Percentiles rank a stretch among this genome's conserved stretches.
phyloP scores from a whole-genome alignment of 2,113 vertebrate genomes.

The Alethe diademata region DNA sequence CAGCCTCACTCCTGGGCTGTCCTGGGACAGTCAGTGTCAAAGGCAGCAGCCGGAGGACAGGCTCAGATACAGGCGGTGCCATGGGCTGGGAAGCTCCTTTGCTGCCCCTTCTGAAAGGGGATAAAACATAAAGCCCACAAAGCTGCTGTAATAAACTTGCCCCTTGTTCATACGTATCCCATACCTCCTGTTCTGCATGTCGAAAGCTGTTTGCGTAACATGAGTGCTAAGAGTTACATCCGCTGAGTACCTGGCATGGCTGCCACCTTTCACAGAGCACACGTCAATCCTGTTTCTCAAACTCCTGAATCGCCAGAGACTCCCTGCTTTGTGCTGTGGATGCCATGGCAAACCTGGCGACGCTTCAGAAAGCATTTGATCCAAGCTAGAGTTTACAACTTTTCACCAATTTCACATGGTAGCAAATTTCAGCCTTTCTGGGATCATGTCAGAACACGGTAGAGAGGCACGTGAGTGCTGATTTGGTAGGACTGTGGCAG shows the following conservation, averaged over 20 bases:
- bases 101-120: neutral
- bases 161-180: too few relatives aligned
- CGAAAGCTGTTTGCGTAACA: neutral
- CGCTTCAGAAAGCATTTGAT: accelerated
- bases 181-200: accelerated
- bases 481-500: accelerated
- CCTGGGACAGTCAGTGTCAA: accelerated
- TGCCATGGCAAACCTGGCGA: neutral
- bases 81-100: too few relatives aligned
- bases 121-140: too few relatives aligned
- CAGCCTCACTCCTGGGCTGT: neutral
- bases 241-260: neutral
- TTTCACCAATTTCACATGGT: neutral
- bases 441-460: neutral
- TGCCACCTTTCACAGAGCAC: neutral
- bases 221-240: neutral
- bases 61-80: neutral
- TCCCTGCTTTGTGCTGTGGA: neutral
- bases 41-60: neutral
- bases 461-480: neutral
- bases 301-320: accelerated
- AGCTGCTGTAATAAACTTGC: neutral
- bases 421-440: neutral
- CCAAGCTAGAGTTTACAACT: neutral
- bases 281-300: neutral